Percentiles rank a stretch among this genome's conserved stretches.
Conservation (phyloP, 2,797 vertebrate genomes). For the Moxostoma hubbsi region DNA sequence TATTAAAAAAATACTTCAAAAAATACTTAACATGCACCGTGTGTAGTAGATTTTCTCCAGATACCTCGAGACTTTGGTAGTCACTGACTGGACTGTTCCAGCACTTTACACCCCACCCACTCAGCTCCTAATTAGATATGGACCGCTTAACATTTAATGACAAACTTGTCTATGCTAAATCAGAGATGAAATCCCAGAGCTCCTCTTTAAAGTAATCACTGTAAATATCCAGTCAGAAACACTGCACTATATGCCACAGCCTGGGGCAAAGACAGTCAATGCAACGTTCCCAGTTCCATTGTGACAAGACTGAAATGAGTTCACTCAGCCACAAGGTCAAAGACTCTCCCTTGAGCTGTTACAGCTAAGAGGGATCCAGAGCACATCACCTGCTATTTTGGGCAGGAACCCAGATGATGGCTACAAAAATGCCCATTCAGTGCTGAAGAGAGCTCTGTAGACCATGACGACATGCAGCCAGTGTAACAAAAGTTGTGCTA, state of each 20-base stretch:
- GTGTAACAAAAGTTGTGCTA: neutral
- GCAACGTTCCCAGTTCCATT: constrained; percentile 52
- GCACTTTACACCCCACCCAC: neutral
- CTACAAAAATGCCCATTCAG: constrained; percentile 59
- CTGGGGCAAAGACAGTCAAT: constrained; percentile 50
- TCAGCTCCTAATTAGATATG: constrained; percentile 48
- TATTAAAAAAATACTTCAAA: too few relatives aligned
- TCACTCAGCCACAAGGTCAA: constrained; percentile 59
- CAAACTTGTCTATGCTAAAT: constrained; percentile 58
- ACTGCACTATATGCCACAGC: constrained; percentile 24
- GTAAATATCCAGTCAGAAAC: constrained; percentile 50
- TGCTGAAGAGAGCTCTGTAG: constrained; percentile 39
- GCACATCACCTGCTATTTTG: constrained; percentile 64
- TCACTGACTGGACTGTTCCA: neutral
- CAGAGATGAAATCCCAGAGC: constrained; percentile 49
- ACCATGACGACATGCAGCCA: constrained; percentile 21
- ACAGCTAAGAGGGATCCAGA: constrained; percentile 45
- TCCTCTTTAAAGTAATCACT: constrained; percentile 57
- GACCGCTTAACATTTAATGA: constrained; percentile 51
- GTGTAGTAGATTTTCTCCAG: neutral
- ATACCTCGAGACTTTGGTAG: neutral
- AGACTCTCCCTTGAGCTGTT: constrained; percentile 44
- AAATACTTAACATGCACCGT: too few relatives aligned
- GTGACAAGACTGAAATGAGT: constrained; percentile 58
- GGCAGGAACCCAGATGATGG: constrained; percentile 58